Evolutionary conservation across 2,113 vertebrate genomes (phyloP), one percentile per base, ranked within the genome.

Genomic region (Odobenus rosmarus): DNA sequence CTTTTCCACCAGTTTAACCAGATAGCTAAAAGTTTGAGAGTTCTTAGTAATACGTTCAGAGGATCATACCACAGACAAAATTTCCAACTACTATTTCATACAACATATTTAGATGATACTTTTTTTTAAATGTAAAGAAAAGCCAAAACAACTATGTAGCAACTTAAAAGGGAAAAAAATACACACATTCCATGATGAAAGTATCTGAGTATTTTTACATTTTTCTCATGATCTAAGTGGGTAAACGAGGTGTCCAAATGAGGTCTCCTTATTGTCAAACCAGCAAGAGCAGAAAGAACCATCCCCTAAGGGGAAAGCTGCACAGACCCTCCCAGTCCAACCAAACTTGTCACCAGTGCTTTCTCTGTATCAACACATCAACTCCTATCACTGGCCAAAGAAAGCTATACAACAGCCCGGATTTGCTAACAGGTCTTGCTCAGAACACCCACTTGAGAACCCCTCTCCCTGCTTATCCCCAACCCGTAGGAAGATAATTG

Each of bases 401-500:
- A 3, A 81, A 49, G n/a, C 61, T 51, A 4, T 8, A n/a, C 6
- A n/a, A 61, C 5, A 79, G 39, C 49, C 53, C 1, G 0, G 51
- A 6, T 53, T 26, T 85, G 85, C 42, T 39, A 82, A 77, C 53
- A n/a, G 71, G 42, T 26, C 53, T 79, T 53, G 39, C 33, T 90
- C 31, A 1, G 39, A 62, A 74, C 15, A 7, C 57, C 33, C 1
- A 4, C 28, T 26, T 0, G 0, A 92, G 77, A 94, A 61, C 59
- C 18, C 28, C 71, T 42, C 59, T 36, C 77, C 80, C 33, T 42
- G 49, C 79, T 4, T 96, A 95, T 36, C 83, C 76, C 85, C 49
- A 26, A 80, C 80, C 23, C 2, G 74, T 13, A 95, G 96, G 97
- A 97, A 96, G 92, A 61, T 81, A 93, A 93, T 79, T 94, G 97